A percentile compares a stretch with the other conserved stretches of the same genome.
phyloP scores from a whole-genome alignment of 2,888 invertebrate genomes.

The Phymatocera aterrima region DNA sequence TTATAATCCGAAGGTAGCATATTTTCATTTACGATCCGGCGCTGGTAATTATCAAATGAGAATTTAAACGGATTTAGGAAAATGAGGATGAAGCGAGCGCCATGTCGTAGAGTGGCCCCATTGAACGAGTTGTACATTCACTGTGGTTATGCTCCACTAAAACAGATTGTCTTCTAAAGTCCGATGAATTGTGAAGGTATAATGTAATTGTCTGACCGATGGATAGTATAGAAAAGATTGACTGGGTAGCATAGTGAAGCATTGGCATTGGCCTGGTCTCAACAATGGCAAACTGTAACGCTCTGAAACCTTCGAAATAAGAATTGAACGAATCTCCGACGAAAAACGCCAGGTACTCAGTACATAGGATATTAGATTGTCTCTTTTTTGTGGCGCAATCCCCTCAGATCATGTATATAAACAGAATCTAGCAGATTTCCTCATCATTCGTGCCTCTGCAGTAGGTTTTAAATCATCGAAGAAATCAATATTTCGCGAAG shows the following conservation, averaged over 20 bases:
- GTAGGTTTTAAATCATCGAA: conserved; percentile 59
- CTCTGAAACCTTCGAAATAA: conserved; percentile 67
- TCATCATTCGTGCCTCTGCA: conserved; percentile 62
- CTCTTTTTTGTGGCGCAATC: conserved; percentile 63
- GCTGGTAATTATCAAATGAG: conserved; percentile 6
- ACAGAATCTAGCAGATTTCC: conserved; percentile 56
- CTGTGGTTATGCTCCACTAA: conserved; percentile 59
- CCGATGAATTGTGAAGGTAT: conserved; percentile 44
- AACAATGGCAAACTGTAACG: conserved; percentile 61
- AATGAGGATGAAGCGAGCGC: conserved; percentile 24
- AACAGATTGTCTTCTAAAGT: conserved; percentile 47
- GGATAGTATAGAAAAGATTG: conserved; percentile 44
- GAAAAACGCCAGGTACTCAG: conserved; percentile 53
- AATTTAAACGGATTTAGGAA: conserved; percentile 16
- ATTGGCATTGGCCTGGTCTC: conserved; percentile 46
- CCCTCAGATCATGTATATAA: conserved; percentile 63
- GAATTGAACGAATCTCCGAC: conserved; percentile 57
- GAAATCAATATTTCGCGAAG: conserved; percentile 27
- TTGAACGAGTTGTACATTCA: conserved; percentile 34
- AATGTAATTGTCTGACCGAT: conserved; percentile 28
- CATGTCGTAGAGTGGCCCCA: conserved; percentile 5
- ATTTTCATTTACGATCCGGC: not conserved
- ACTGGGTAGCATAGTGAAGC: conserved; percentile 34
- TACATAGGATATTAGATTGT: conserved; percentile 51
- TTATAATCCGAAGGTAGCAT: not conserved